Evolutionary conservation across 2,113 vertebrate genomes (phyloP), one percentile per base, ranked within the genome.

Genomic region (Lophius piscatorius): DNA sequence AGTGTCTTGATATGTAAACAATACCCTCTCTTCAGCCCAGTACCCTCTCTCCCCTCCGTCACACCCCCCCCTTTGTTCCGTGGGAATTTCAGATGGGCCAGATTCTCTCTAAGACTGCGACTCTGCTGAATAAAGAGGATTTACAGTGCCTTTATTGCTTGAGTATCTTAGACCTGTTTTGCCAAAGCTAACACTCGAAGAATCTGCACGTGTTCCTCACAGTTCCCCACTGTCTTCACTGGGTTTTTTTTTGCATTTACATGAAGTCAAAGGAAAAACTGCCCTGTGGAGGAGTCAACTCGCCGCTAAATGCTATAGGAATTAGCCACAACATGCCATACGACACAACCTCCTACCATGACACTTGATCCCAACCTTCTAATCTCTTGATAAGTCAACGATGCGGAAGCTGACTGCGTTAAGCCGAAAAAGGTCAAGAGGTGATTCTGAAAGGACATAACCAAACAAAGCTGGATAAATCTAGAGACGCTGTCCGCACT

Each of bases 1-100:
- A 86, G 62, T 46, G 46, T 78, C 77, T 85, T 84, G 68, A 81
- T 80, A 76, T 87, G 82, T 88, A 87, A 88, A 89, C 84, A 86
- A 82, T 76, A 70, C 74, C 80, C 74, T 61, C 72, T 61, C 76
- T 84, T 83, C 62, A 68, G 65, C 65, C 46, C 63, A 74, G 70
- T 64, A 50, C 78, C 46, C 58, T 49, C 74, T 52, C 69, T 33
- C 61, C 21, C 39, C 42, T 33, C 20, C 28, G 5, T 16, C 26
- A 16, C 20, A 9, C 49, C 47, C 5, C 28, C 34, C 50, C 50
- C 48, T 71, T 72, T 80, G 72, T 81, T 80, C 84, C 61, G 77
- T 90, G 90, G 87, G 86, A 91, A 90, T 81, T 78, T 85, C 67
- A 76, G 82, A 75, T 26, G 70, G 64, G 74, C 61, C 69, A 68